Percentiles rank a stretch among this genome's conserved stretches.
phyloP scores from a whole-genome alignment of 2,888 invertebrate species.

The Frankliniella fusca region DNA sequence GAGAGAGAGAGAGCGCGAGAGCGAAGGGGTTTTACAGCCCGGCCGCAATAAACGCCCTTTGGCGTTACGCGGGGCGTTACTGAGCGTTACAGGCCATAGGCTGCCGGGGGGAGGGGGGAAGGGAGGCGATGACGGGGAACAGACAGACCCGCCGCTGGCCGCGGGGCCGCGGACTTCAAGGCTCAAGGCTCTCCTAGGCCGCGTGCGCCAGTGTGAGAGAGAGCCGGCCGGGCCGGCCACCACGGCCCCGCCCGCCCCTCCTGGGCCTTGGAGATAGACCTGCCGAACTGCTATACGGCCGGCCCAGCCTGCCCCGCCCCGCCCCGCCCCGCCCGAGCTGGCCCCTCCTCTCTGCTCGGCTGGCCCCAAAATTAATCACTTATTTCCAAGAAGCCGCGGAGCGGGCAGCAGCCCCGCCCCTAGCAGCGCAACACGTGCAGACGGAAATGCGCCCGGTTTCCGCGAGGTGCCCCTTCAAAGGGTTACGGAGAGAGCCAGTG shows the following conservation, averaged over 20 bases:
- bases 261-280: not conserved
- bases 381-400: not conserved
- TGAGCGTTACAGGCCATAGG: not conserved
- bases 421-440: no score
- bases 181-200: not conserved
- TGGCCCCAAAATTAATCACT: not conserved
- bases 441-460: no score
- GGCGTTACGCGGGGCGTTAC: conserved; percentile 15
- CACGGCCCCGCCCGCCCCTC: not conserved
- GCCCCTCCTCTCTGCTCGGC: no score
- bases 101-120: not conserved
- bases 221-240: not conserved
- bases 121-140: conserved; percentile 12
- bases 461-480: no score
- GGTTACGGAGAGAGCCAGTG: no score
- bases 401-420: no score
- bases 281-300: not conserved
- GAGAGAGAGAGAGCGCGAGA: not conserved
- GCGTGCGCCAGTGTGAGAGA: not conserved
- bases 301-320: no score
- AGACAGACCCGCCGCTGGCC: not conserved
- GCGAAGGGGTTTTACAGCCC: conserved; percentile 6
- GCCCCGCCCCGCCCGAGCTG: not conserved
- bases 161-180: not conserved
- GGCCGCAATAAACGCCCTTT: conserved; percentile 22